Conservation (phyloP, 2,888 invertebrate genomes). For the Griposia aprilina region DNA sequence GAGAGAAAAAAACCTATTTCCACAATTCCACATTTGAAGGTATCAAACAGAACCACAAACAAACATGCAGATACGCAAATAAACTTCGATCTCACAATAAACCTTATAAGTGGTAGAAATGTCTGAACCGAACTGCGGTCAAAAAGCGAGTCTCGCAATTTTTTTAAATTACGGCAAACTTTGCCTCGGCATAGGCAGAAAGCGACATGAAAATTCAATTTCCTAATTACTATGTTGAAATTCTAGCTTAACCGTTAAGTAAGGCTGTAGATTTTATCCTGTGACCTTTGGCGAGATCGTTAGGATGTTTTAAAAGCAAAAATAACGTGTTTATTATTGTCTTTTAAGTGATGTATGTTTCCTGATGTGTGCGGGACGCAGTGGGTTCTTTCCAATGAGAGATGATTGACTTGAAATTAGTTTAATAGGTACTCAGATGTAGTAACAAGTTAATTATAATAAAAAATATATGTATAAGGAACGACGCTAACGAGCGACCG, state of each 20-base stretch:
- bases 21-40: too few relatives aligned
- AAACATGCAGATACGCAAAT: not conserved
- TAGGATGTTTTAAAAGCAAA: conserved; percentile 35
- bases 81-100: not conserved
- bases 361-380: too few relatives aligned
- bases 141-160: conserved; percentile 18
- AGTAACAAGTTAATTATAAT: too few relatives aligned
- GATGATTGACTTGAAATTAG: too few relatives aligned
- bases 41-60: not conserved
- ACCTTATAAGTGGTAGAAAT: conserved; percentile 2
- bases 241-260: conserved; percentile 29
- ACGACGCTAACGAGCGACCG: too few relatives aligned
- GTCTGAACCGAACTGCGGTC: conserved; percentile 3
- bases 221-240: conserved; percentile 55
- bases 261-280: conserved; percentile 27
- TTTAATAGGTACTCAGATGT: too few relatives aligned
- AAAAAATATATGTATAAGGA: too few relatives aligned
- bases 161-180: conserved; percentile 22
- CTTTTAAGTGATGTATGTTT: too few relatives aligned
- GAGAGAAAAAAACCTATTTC: too few relatives aligned
- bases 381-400: too few relatives aligned
- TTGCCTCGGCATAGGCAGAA: conserved; percentile 28
- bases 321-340: conserved; percentile 30
- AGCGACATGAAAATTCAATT: conserved; percentile 64
- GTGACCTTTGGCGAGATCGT: conserved; percentile 27